A percentile compares a stretch with the other conserved stretches of the same genome.
Conservation (phyloP, 2,888 invertebrate species). For the Mycalesis mineus region DNA sequence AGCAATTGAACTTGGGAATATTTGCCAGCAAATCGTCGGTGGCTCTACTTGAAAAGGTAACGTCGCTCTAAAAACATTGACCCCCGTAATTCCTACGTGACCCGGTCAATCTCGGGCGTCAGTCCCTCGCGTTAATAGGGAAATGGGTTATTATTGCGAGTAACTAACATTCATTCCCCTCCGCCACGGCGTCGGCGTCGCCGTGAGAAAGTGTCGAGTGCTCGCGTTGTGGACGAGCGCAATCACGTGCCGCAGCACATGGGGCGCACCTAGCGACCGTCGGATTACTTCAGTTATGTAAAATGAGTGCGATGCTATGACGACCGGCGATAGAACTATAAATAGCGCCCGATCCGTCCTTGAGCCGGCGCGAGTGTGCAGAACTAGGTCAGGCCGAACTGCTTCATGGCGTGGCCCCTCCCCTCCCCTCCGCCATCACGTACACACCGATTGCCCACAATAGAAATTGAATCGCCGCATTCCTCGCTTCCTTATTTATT, state of each 20-base stretch:
- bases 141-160: constrained; percentile 51
- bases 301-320: constrained; percentile 64
- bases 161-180: constrained; percentile 40
- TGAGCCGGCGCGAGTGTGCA: constrained; percentile 67
- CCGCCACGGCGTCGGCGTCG: constrained; percentile 32
- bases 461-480: constrained; percentile 32
- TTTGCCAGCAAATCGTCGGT: constrained; percentile 8
- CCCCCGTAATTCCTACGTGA: constrained; percentile 27
- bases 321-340: constrained; percentile 71
- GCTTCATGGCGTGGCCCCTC: constrained; percentile 51
- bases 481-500: constrained; percentile 42
- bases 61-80: constrained; percentile 26
- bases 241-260: constrained; percentile 48
- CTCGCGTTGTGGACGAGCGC: constrained; percentile 36
- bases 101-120: constrained; percentile 38
- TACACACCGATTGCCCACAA: constrained; percentile 38
- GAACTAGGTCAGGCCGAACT: constrained; percentile 71
- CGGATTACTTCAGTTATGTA: constrained; percentile 66
- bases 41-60: constrained; percentile 3
- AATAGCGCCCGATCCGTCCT: constrained; percentile 76
- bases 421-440: constrained; percentile 39
- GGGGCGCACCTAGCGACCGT: constrained; percentile 50
- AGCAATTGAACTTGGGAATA: constrained; percentile 21
- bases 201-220: constrained; percentile 57
- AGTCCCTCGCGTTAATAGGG: constrained; percentile 42